Base-by-base conservation (phyloP, 2,113 vertebrate species). In the Pygoscelis adeliae region DNA sequence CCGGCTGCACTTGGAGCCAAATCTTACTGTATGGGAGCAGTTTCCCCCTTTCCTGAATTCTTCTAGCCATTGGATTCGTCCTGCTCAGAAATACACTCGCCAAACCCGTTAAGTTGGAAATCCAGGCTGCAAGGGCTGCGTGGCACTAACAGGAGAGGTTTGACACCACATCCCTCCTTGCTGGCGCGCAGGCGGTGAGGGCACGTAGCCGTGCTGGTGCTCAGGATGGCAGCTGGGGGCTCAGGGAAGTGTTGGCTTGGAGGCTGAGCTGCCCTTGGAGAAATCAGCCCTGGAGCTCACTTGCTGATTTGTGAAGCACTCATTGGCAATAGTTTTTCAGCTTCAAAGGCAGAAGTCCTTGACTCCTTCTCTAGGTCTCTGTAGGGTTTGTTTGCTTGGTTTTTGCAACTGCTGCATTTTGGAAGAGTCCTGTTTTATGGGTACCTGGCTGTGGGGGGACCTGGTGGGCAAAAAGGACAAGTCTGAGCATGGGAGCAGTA, bases 81-180 rank as follows among this genome's bases (percentile, higher is more conserved):
- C 69, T 67, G 82, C 47, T 87, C 50, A 36, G 73, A 58, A 92
- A 44, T 18, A 13, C 27, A 2, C 30, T 29, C 32, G 25, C 6
- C 71, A 55, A 52, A 83, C 62, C 47, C 34, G 6, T 7, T 29
- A 66, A 21, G 70, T 44, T 80, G 66, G 79, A 70, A 22, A 32
- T 13, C 44, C 49, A n/a, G 36, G 86, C 34, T 44, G 77, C 32
- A 62, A 65, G 44, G 0, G 2, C 73, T 65, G 46, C 5, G 1
- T 71, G 83, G 90, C 66, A 20, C 26, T 88, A 58, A 27, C 1
- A 23, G 72, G 73, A 73, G 29, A 32, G 44, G 3, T 42, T 56
- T 10, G 10, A n/a, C 5, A 4, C 47, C 0, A 0, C 6, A 11
- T 85, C 59, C 12, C 5, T 58, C 81, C 59, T 65, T 34, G 55